Percentiles rank a stretch among this genome's conserved stretches.
Evolutionary conservation across 2,797 vertebrate genomes (phyloP).

Genomic region (Mareca strepera): DNA sequence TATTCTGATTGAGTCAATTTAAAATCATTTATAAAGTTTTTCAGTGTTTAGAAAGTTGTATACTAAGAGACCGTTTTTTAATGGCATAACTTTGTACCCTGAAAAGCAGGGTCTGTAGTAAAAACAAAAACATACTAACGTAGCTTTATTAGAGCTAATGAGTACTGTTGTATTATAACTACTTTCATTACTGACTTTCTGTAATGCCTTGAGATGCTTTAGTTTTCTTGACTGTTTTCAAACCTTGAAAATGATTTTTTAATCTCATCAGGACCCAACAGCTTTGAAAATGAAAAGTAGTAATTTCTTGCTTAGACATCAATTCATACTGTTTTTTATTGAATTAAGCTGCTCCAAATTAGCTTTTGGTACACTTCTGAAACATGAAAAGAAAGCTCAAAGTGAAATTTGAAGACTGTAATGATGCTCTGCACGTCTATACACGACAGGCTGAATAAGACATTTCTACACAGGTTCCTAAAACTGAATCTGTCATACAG

Average conservation of each 20-base stretch:
- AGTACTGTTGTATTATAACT: background rate
- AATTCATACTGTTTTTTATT: background rate
- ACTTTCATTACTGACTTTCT: conserved; percentile 20
- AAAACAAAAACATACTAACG: background rate
- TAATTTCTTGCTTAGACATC: background rate
- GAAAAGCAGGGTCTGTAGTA: background rate
- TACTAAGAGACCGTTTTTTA: background rate
- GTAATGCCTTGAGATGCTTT: conserved; percentile 6
- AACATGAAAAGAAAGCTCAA: background rate
- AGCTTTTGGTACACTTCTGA: background rate
- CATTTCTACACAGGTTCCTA: background rate
- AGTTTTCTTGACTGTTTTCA: conserved; percentile 24
- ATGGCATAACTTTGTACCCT: background rate
- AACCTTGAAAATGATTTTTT: background rate
- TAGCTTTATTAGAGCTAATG: background rate
- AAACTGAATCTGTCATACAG: background rate
- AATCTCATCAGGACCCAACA: background rate
- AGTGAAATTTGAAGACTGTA: background rate
- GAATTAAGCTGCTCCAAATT: background rate
- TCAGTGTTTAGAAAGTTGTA: background rate
- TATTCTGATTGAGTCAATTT: background rate
- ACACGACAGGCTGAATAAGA: background rate
- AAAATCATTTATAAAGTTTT: background rate
- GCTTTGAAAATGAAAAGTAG: conserved; percentile 32
- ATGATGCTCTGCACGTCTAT: background rate